These are phyloP conservation scores for Drosophila asahinai DNA, from an alignment of 1,140 invertebrate genomes.

Conservation along the genomic window DNA sequence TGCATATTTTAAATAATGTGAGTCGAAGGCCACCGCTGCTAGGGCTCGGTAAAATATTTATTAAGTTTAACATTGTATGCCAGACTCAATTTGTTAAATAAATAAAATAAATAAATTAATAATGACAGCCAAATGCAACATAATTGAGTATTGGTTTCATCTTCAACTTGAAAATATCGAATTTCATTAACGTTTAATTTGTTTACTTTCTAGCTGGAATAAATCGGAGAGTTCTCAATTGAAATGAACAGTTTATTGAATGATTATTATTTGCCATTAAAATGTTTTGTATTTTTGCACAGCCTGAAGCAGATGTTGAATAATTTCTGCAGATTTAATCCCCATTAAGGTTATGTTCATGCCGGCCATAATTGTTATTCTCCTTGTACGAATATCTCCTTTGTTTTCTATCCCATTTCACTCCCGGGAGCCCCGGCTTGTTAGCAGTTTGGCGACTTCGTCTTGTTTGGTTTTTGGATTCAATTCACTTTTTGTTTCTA, in stretches of 20 bases:
- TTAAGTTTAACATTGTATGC: too few relatives aligned
- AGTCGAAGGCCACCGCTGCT: too few relatives aligned
- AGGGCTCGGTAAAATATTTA: too few relatives aligned
- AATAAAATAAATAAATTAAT: too few relatives aligned
- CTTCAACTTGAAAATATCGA: not conserved
- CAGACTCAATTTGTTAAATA: too few relatives aligned
- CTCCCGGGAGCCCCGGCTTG: constrained; percentile 21
- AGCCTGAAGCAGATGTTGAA: constrained; percentile 38
- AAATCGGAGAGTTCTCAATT: not conserved
- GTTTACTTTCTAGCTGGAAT: not conserved
- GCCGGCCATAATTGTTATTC: constrained; percentile 56
- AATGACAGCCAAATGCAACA: too few relatives aligned
- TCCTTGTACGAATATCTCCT: constrained; percentile 53
- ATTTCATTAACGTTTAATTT: not conserved
- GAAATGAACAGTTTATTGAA: constrained; percentile 4
- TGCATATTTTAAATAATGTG: too few relatives aligned
- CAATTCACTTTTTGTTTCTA: constrained; percentile 64
- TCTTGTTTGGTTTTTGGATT: constrained; percentile 54
- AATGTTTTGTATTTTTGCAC: constrained; percentile 24
- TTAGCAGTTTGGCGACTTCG: constrained; percentile 35
- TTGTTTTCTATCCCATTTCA: constrained; percentile 44
- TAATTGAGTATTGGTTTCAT: too few relatives aligned
- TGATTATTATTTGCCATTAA: constrained; percentile 25
- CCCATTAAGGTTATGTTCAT: constrained; percentile 52
- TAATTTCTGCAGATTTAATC: constrained; percentile 49